Percentiles rank a stretch among this genome's conserved stretches.
phyloP scores from a whole-genome alignment of 2,797 vertebrate species.

The Gymnoscopelus microlampas region DNA sequence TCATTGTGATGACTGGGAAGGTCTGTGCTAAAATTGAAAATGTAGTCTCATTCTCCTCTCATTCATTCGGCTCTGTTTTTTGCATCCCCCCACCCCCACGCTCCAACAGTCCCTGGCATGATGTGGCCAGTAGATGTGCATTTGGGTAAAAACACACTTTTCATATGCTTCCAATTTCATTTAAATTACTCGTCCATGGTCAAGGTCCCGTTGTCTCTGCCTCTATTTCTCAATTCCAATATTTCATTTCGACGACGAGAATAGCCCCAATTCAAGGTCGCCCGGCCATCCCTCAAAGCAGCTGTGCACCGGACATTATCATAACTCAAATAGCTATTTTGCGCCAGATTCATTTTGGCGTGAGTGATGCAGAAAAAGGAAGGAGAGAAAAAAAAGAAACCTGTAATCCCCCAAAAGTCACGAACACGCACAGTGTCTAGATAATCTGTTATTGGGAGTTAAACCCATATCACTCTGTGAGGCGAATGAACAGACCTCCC shows the following conservation, averaged over 20 bases:
- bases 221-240: constrained; percentile 92
- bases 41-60: constrained; percentile 64
- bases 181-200: constrained; percentile 74
- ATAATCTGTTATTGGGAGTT: constrained; percentile 74
- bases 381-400: constrained; percentile 45
- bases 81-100: constrained; percentile 51
- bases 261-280: constrained; percentile 74
- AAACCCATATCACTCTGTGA: constrained; percentile 72
- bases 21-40: constrained; percentile 66
- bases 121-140: constrained; percentile 71
- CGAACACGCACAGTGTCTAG: constrained; percentile 68
- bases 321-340: constrained; percentile 71
- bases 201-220: constrained; percentile 70
- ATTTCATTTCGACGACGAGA: constrained; percentile 82
- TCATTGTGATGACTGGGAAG: constrained; percentile 60
- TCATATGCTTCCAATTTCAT: constrained; percentile 79
- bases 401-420: constrained; percentile 73
- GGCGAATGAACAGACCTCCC: constrained; percentile 81
- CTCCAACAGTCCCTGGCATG: constrained; percentile 62
- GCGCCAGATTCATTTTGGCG: constrained; percentile 81
- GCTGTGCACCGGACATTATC: constrained; percentile 75
- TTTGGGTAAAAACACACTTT: constrained; percentile 67
- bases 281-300: constrained; percentile 60
- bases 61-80: constrained; percentile 73
- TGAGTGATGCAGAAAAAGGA: constrained; percentile 69